Conservation (phyloP, 2,797 vertebrate species). For the Urosaurus nigricauda region DNA sequence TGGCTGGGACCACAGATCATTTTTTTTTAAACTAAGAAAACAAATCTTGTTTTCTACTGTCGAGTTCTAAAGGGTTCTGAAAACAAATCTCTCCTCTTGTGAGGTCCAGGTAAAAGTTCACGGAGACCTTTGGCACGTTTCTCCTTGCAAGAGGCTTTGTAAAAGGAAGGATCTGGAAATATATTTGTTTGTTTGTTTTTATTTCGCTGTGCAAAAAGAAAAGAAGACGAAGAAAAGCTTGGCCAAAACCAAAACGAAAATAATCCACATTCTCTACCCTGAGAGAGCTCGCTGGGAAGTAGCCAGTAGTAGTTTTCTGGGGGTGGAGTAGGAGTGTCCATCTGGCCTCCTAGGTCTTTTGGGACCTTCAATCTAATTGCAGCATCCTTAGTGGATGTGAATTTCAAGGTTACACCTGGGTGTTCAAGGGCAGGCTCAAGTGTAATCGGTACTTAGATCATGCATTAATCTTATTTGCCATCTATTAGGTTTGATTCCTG, state of each 20-base stretch:
- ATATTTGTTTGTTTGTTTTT: constrained; percentile 18
- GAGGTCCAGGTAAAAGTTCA: constrained; percentile 86
- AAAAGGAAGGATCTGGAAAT: constrained; percentile 67
- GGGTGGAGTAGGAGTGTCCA: constrained; percentile 69
- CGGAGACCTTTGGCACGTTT: constrained; percentile 67
- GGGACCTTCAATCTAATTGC: constrained; percentile 96
- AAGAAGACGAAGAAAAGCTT: constrained; percentile 73
- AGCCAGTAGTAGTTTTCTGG: constrained; percentile 60
- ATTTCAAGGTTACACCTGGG: constrained; percentile 99
- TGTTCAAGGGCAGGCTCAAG: constrained; percentile 99
- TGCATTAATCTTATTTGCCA: constrained; percentile 99
- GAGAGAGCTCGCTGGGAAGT: constrained; percentile 72
- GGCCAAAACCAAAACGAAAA: constrained; percentile 62
- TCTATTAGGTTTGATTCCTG: constrained; percentile 99
- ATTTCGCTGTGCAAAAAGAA: constrained; percentile 30
- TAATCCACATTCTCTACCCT: constrained; percentile 74
- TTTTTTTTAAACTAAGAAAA: constrained; percentile 71
- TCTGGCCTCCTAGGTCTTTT: constrained; percentile 79
- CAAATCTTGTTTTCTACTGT: constrained; percentile 73
- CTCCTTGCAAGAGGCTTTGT: constrained; percentile 77
- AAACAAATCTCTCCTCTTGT: constrained; percentile 80
- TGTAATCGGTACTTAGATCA: constrained; percentile 99
- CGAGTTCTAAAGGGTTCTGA: constrained; percentile 72
- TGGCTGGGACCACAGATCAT: constrained; percentile 69
- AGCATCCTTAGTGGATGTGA: constrained; percentile 91